Percentiles rank a stretch among this genome's conserved stretches.
phyloP scores from a whole-genome alignment of 2,113 vertebrate genomes.

The Embiotoca jacksoni region DNA sequence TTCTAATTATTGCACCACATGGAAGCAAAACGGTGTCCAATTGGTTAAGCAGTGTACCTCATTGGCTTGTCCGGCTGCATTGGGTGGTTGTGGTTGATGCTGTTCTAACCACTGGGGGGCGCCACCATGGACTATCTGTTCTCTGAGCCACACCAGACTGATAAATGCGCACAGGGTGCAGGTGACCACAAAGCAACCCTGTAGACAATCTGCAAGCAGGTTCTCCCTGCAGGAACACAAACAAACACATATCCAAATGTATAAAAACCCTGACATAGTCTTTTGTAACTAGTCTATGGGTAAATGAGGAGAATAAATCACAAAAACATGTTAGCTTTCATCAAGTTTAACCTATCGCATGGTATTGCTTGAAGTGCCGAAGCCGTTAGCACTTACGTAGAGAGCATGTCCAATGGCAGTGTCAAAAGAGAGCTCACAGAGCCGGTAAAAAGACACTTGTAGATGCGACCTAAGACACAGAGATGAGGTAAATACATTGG shows the following conservation, averaged over 20 bases:
- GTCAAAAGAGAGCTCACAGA: constrained; percentile 99
- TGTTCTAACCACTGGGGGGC: constrained; percentile 98
- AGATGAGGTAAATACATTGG: not conserved
- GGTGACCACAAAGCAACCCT: constrained; percentile 98
- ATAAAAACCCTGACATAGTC: not conserved
- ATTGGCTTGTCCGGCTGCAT: constrained; percentile 90
- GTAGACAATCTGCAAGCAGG: constrained; percentile 97
- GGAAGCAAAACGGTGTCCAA: not conserved
- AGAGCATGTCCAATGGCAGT: constrained; percentile 98
- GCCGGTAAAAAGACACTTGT: constrained; percentile 99
- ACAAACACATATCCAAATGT: constrained; percentile 24
- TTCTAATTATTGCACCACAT: not conserved
- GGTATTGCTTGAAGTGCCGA: not conserved
- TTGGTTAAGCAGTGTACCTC: constrained; percentile 83
- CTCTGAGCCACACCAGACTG: constrained; percentile 97
- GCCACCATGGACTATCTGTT: constrained; percentile 97
- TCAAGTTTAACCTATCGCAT: not conserved
- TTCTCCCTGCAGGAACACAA: constrained; percentile 89
- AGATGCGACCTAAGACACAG: constrained; percentile 92
- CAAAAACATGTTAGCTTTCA: not conserved
- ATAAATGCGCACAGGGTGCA: constrained; percentile 99
- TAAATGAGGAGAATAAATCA: too few relatives aligned
- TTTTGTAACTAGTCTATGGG: not conserved
- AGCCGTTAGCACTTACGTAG: constrained; percentile 89
- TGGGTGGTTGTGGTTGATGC: constrained; percentile 90